A percentile compares a stretch with the other conserved stretches of the same genome.
Evolutionary conservation across 2,113 vertebrate genomes (phyloP).

Genomic region (Leptobrachium ailaonicum): DNA sequence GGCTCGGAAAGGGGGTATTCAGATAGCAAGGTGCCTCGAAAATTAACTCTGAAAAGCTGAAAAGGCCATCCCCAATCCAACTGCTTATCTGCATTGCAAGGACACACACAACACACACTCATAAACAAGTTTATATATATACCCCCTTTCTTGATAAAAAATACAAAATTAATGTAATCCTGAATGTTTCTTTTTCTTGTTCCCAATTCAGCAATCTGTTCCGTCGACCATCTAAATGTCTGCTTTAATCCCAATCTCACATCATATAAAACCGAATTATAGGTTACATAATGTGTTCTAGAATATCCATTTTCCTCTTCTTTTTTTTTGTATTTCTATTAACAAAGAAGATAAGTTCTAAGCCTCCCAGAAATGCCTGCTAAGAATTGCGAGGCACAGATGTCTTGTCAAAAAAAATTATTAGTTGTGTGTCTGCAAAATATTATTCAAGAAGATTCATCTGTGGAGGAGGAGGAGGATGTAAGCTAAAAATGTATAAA

Average conservation of each 20-base stretch:
- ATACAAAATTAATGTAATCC: neutral
- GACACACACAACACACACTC: too few species aligned
- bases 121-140: too few species aligned
- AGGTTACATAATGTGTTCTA: conserved; percentile 4
- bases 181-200: neutral
- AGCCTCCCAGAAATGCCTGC: neutral
- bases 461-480: conserved; percentile 8
- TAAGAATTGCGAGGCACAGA: conserved; percentile 22
- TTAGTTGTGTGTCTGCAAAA: conserved; percentile 15
- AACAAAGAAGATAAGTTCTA: neutral
- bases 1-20: too few species aligned
- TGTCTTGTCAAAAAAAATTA: conserved; percentile 28
- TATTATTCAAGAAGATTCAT: conserved; percentile 15
- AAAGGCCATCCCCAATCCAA: too few species aligned
- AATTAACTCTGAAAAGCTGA: too few species aligned
- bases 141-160: neutral
- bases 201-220: neutral
- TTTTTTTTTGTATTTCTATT: neutral
- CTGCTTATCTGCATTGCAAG: too few species aligned
- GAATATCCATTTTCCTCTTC: neutral
- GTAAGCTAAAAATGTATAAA: conserved; percentile 28
- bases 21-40: too few species aligned
- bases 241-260: neutral
- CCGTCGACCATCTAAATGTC: neutral
- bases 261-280: conserved; percentile 5